Conservation (phyloP, 64 coral and sea anemone species). For the Montipora capricornis region DNA sequence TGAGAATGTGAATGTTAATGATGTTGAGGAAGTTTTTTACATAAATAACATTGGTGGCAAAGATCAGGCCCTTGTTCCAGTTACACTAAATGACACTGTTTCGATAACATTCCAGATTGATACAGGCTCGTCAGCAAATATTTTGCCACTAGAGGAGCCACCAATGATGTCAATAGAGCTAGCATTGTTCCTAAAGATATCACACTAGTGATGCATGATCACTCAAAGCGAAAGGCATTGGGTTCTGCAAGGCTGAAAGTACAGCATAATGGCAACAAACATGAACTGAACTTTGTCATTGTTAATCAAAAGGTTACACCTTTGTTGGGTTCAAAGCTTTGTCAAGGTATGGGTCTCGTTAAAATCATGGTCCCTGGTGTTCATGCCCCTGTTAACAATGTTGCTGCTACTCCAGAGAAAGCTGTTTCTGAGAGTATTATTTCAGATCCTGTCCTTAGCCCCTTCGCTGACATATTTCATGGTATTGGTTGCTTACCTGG, state of each 20-base stretch:
- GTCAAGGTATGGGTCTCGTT: constrained; percentile 40
- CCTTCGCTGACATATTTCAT: constrained; percentile 11
- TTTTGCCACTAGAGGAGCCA: constrained; percentile 58
- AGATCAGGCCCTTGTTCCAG: constrained; percentile 49
- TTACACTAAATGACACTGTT: constrained; percentile 37
- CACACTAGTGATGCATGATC: constrained; percentile 60
- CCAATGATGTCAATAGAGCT: constrained; percentile 29
- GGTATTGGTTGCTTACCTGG: background rate
- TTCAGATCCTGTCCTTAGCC: constrained; percentile 47
- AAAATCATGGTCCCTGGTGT: constrained; percentile 42
- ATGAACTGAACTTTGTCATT: constrained; percentile 53
- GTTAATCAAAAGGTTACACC: background rate
- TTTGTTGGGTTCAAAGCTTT: constrained; percentile 19
- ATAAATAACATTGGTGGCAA: constrained; percentile 46
- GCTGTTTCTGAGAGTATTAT: constrained; percentile 23
- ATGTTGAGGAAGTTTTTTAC: constrained; percentile 49
- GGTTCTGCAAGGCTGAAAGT: constrained; percentile 53
- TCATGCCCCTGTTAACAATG: constrained; percentile 21
- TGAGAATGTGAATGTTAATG: constrained; percentile 49
- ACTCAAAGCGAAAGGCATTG: constrained; percentile 58
- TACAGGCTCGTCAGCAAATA: constrained; percentile 49
- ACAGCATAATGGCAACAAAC: constrained; percentile 50
- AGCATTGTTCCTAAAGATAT: constrained; percentile 49
- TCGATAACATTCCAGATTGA: constrained; percentile 62
- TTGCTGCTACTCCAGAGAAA: constrained; percentile 32